Evolutionary conservation across 2,113 vertebrate genomes (phyloP).

Genomic region (Merops nubicus): DNA sequence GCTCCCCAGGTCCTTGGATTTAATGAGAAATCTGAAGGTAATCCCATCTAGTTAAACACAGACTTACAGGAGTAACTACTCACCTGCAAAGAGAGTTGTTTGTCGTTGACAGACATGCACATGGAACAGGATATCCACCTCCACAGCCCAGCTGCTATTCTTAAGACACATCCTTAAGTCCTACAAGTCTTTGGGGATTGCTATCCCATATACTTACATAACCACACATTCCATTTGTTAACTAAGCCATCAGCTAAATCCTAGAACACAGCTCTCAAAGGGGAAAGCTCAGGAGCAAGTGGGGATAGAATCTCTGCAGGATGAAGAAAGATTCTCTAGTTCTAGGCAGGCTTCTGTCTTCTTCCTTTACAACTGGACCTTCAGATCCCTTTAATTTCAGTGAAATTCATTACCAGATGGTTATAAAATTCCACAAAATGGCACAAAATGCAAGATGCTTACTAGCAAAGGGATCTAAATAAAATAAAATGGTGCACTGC

Average conservation of each 20-base stretch:
- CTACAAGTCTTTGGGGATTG: slow-evolving; percentile 7
- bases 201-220: slow-evolving; percentile 20
- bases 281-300: background rate
- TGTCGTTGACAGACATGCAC: background rate
- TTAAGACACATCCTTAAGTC: background rate
- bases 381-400: background rate
- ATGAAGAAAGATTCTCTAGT: background rate
- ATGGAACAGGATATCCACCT: background rate
- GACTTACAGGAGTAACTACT: background rate
- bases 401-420: background rate
- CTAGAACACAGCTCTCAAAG: background rate
- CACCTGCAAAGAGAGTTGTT: background rate
- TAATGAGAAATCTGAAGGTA: slow-evolving; percentile 20
- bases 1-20: background rate
- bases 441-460: background rate
- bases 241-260: slow-evolving; percentile 19
- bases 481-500: background rate
- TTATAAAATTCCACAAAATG: background rate
- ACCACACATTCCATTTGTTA: background rate
- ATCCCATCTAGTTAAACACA: background rate
- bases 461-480: background rate
- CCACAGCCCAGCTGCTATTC: background rate
- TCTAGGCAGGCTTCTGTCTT: background rate
- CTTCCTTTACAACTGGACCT: background rate
- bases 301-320: background rate